Evolutionary conservation across 35 echinoderm and acorn worm genomes (phyloP).

Genomic region (Hemicentrotus pulcherrimus): DNA sequence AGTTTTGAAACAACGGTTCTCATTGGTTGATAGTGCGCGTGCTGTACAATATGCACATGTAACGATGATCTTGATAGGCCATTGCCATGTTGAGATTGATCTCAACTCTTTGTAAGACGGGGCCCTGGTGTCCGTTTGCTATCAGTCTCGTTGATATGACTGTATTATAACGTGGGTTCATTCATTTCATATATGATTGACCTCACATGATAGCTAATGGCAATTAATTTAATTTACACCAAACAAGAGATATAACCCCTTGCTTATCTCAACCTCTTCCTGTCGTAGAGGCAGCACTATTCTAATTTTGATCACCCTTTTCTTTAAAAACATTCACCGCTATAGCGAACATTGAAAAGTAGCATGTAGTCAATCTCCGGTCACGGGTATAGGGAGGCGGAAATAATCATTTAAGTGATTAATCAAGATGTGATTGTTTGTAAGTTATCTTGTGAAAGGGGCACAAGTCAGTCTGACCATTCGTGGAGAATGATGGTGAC

Average conservation of each 20-base stretch:
- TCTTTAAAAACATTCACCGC: background rate
- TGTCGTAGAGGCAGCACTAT: background rate
- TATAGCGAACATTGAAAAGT: background rate
- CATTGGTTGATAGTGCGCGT: too few relatives aligned
- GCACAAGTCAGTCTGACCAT: background rate
- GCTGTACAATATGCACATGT: too few relatives aligned
- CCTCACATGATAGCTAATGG: background rate
- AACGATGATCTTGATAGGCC: too few relatives aligned
- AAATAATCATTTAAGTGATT: slow-evolving; percentile 22
- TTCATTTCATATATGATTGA: background rate
- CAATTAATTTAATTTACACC: background rate
- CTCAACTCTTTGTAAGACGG: too few relatives aligned
- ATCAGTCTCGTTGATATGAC: too few relatives aligned
- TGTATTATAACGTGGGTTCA: too few relatives aligned
- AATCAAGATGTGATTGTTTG: slow-evolving; percentile 35
- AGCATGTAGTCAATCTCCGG: background rate
- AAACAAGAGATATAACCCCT: background rate
- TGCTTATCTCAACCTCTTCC: background rate
- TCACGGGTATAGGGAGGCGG: background rate
- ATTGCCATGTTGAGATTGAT: too few relatives aligned
- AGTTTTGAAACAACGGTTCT: too few relatives aligned
- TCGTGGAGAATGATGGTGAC: background rate
- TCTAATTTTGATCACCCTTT: background rate
- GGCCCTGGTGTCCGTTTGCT: too few relatives aligned
- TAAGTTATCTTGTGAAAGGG: background rate